These are phyloP conservation scores for Triplophysa siluroides DNA, from an alignment of 2,113 vertebrate genomes.

Conservation along the genomic window DNA sequence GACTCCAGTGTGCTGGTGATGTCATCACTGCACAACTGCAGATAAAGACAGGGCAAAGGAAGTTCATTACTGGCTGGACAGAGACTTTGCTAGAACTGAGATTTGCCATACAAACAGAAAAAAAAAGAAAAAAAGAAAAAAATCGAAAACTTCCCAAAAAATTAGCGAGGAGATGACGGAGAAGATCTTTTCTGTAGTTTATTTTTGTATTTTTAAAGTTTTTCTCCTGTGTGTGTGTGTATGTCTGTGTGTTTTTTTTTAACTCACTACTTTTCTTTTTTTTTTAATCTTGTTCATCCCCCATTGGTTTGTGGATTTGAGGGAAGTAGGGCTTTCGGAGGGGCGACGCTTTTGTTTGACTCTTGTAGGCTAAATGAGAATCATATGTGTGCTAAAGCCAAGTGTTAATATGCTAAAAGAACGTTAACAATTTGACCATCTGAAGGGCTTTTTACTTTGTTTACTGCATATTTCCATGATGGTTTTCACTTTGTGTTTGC, in stretches of 20 bases:
- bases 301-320: slow-evolving; percentile 67
- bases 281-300: slow-evolving; percentile 63
- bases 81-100: slow-evolving; percentile 69
- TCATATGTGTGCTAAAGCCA: slow-evolving; percentile 5
- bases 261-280: slow-evolving; percentile 19
- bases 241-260: slow-evolving; percentile 70
- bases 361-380: not conserved
- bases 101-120: slow-evolving; percentile 69
- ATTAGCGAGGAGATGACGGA: slow-evolving; percentile 71
- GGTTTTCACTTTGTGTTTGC: slow-evolving; percentile 69
- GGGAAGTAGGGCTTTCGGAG: slow-evolving; percentile 53
- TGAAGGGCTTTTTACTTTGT: slow-evolving; percentile 67
- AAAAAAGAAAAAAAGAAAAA: slow-evolving; percentile 53
- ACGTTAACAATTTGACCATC: slow-evolving; percentile 68
- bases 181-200: slow-evolving; percentile 77
- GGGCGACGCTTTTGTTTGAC: not conserved
- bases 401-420: slow-evolving; percentile 62
- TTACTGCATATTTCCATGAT: slow-evolving; percentile 65
- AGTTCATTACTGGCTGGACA: slow-evolving; percentile 64
- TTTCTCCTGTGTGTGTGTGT: slow-evolving; percentile 63
- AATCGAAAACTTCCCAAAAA: slow-evolving; percentile 68
- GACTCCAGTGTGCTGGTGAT: slow-evolving; percentile 66
- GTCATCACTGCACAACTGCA: slow-evolving; percentile 66
- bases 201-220: slow-evolving; percentile 81
- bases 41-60: slow-evolving; percentile 58